These are phyloP conservation scores for Hydrotaea cyrtoneurina DNA, from an alignment of 2,888 invertebrate species.

Conservation along the genomic window DNA sequence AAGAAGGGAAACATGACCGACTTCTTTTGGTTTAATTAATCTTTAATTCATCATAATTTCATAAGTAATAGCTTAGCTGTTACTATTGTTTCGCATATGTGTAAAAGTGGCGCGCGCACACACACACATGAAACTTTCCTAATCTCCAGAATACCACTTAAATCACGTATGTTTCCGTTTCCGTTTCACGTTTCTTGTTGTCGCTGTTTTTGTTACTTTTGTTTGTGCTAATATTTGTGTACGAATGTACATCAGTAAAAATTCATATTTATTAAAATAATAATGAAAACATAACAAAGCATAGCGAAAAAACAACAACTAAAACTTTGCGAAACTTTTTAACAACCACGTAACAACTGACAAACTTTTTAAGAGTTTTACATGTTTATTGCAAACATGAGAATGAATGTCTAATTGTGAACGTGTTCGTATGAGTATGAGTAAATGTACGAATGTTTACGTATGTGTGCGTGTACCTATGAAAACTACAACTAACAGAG, in stretches of 20 bases:
- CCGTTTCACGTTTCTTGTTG: neutral
- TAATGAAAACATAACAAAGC: neutral
- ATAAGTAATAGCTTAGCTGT: neutral
- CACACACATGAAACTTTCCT: neutral
- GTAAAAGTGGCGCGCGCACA: no score
- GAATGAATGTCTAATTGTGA: constrained; percentile 20
- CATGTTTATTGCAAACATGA: constrained; percentile 12
- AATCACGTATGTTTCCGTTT: constrained; percentile 5
- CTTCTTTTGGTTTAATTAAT: neutral
- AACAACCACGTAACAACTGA: constrained; percentile 41
- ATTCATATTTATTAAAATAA: constrained; percentile 26
- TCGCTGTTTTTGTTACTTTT: neutral
- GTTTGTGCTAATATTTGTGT: neutral
- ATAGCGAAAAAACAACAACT: neutral
- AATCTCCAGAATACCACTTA: constrained; percentile 6
- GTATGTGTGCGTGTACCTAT: neutral
- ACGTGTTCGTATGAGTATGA: neutral
- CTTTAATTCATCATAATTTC: neutral
- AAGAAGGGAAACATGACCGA: neutral
- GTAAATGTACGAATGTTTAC: neutral
- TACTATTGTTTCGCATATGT: neutral
- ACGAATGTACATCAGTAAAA: neutral
- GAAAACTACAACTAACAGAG: neutral
- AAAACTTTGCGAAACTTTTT: constrained; percentile 29
- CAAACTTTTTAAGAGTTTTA: constrained; percentile 43